Percentiles rank a stretch among this genome's conserved stretches.
Evolutionary conservation across 2,113 vertebrate species (phyloP).

Genomic region (Oryzias javanicus): DNA sequence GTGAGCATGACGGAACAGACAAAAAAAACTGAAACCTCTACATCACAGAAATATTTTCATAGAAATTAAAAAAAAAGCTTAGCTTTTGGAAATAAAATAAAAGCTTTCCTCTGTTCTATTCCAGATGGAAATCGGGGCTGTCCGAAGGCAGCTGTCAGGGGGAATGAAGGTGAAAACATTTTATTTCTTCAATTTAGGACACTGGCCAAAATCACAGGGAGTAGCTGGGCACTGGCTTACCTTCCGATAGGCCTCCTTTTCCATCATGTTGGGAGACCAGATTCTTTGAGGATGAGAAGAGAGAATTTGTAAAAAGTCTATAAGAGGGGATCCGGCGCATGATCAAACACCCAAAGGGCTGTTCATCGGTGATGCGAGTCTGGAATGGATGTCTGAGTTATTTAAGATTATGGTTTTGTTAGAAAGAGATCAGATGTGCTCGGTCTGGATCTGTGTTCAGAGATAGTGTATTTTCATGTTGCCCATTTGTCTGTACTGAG

Average conservation of each 20-base stretch:
- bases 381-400: conserved; percentile 2
- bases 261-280: conserved; percentile 1
- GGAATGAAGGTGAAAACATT: conserved; percentile 28
- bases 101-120: conserved; percentile 3
- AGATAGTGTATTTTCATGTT: no score
- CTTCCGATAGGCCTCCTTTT: conserved; percentile 45
- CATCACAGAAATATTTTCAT: background rate
- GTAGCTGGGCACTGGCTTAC: conserved; percentile 15
- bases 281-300: no score
- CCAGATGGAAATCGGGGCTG: background rate
- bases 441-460: no score
- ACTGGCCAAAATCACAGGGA: conserved; percentile 27
- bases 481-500: no score
- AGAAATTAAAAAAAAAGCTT: no score
- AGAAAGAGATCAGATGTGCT: no score
- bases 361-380: conserved; percentile 21
- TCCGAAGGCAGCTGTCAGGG: conserved; percentile 20
- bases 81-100: no score
- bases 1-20: background rate
- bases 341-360: conserved; percentile 45
- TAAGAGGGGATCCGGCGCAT: no score
- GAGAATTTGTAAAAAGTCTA: no score
- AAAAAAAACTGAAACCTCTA: background rate
- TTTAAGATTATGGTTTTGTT: background rate
- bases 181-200: conserved; percentile 43